Evolutionary conservation across 2,113 vertebrate species (phyloP).

Genomic region (Stigmatopora nigra): DNA sequence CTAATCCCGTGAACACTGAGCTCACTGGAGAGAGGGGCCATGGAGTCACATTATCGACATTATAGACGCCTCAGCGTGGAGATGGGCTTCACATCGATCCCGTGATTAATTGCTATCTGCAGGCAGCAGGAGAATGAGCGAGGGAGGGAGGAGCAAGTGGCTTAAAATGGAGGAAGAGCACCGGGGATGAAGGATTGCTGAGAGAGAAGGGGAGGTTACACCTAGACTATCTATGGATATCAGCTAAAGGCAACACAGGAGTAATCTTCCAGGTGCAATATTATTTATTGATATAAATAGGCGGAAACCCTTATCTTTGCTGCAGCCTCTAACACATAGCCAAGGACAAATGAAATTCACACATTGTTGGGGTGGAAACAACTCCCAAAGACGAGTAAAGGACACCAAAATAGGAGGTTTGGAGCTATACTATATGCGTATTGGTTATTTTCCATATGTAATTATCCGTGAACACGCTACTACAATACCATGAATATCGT

Average conservation of each 20-base stretch:
- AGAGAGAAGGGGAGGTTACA: constrained; percentile 54
- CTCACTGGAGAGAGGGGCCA: constrained; percentile 56
- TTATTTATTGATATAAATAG: constrained; percentile 70
- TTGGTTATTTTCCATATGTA: constrained; percentile 3
- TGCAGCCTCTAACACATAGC: constrained; percentile 43
- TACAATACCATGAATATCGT: neutral
- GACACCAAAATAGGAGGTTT: constrained; percentile 32
- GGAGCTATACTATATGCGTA: constrained; percentile 13
- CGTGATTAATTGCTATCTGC: constrained; percentile 73
- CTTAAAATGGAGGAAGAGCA: constrained; percentile 23
- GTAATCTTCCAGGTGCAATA: constrained; percentile 64
- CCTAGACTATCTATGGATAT: constrained; percentile 67
- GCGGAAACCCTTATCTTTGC: constrained; percentile 50
- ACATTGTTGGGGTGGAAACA: constrained; percentile 41
- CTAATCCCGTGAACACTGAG: constrained; percentile 54
- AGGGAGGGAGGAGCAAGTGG: constrained; percentile 20
- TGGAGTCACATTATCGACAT: constrained; percentile 68
- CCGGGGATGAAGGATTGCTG: constrained; percentile 13
- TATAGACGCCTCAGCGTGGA: constrained; percentile 65
- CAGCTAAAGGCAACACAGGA: constrained; percentile 58
- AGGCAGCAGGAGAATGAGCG: constrained; percentile 49
- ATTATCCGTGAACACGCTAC: neutral
- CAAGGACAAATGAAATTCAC: constrained; percentile 62
- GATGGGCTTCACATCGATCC: constrained; percentile 67
- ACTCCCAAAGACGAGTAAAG: constrained; percentile 57